phyloP scores from a whole-genome alignment of 1,140 invertebrate genomes.

The Neodiprion lecontei region DNA sequence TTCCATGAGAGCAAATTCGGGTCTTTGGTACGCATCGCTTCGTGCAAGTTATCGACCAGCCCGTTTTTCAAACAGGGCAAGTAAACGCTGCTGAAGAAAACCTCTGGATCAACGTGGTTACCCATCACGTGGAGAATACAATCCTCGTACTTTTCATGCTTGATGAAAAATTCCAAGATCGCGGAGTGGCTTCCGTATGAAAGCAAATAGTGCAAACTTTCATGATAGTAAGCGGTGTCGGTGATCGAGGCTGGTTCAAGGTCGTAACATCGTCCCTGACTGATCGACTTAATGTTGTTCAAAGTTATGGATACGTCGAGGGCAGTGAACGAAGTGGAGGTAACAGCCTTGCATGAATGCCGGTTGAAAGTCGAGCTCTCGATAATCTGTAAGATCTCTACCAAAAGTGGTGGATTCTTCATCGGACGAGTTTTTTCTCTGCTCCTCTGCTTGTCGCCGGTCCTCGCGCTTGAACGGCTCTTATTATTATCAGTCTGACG shows the following conservation, averaged over 20 bases:
- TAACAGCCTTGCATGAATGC: slow-evolving; percentile 43
- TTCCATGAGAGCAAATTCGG: slow-evolving; percentile 70
- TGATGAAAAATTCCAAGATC: slow-evolving; percentile 75
- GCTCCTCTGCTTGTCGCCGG: slow-evolving; percentile 42
- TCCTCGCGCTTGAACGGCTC: slow-evolving; percentile 28
- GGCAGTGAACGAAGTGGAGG: slow-evolving; percentile 41
- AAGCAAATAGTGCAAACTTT: slow-evolving; percentile 75
- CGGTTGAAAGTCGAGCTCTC: slow-evolving; percentile 54
- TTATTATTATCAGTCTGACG: slow-evolving; percentile 29
- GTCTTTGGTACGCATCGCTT: slow-evolving; percentile 69
- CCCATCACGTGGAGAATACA: slow-evolving; percentile 70
- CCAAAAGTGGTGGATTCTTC: slow-evolving; percentile 69
- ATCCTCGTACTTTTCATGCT: slow-evolving; percentile 66
- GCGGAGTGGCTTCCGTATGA: slow-evolving; percentile 74
- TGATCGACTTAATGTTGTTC: slow-evolving; percentile 55
- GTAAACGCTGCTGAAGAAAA: slow-evolving; percentile 75
- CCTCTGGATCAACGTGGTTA: slow-evolving; percentile 69
- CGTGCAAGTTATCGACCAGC: slow-evolving; percentile 66
- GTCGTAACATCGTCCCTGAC: slow-evolving; percentile 46
- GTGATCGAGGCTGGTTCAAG: slow-evolving; percentile 26
- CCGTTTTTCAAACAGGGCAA: slow-evolving; percentile 70
- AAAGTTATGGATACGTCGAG: slow-evolving; percentile 58
- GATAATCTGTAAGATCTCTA: slow-evolving; percentile 73
- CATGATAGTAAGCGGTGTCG: slow-evolving; percentile 67
- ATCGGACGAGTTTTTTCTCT: slow-evolving; percentile 58